Base-by-base conservation (phyloP, 1,140 invertebrate genomes). In the Caenorhabditis latens region DNA sequence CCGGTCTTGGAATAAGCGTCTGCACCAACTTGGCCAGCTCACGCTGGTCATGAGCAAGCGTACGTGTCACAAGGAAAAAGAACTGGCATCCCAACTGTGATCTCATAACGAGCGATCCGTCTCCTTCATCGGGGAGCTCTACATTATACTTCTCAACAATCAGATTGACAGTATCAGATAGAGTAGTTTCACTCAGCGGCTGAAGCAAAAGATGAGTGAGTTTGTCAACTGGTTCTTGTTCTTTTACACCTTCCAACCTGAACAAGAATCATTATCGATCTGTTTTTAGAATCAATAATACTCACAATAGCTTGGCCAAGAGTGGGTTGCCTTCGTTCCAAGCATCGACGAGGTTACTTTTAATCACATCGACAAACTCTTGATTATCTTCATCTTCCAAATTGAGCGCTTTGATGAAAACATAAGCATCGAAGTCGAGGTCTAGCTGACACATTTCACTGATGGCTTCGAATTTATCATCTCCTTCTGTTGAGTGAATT, bases 391-490 rank as follows among this genome's bases (percentile, higher is more conserved):
- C 71, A 79, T 14, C 8, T 13, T 50, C 40, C 11, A 79, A 19
- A 8, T 11, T n/a, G 11, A 79, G 46, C 9, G n/a, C 14, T 19
- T 79, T 79, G 46, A 50, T 50, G 3, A 79, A 46, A n/a, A 79
- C 71, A 50, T 24, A 79, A 9, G 46, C 71, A 79, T 79, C 71
- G 24, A 79, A 79, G 24, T 79, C 71, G 0, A 79, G 71, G n/a
- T 79, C 71, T n/a, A 50, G 11, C n/a, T 8, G 2, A 21, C 71
- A 50, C 2, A 79, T 14, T 13, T 79, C 71, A 9, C 13, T 24
- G 43, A 79, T 11, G 9, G 50, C 46, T 11, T 21, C 8, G n/a
- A 79, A 50, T 14, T 50, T 50, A 4, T 79, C 46, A 2, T 2
- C n/a, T 2, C 50, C 71, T 11, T 50, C 46, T 3, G 2, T n/a